phyloP scores from a whole-genome alignment of 2,113 vertebrate genomes.

The Raja brachyura region DNA sequence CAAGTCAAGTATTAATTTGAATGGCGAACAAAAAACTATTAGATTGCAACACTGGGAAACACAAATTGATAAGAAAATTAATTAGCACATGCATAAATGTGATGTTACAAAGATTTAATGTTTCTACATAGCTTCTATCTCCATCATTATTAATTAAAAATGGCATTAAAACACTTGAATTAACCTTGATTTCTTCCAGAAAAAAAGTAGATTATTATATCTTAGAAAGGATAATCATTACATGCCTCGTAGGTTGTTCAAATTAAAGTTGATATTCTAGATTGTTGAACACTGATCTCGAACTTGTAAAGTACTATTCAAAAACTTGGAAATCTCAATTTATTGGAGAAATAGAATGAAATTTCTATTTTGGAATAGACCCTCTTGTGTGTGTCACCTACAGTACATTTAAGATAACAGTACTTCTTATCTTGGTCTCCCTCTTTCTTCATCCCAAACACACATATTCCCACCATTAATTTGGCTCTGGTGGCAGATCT shows the following conservation, averaged over 20 bases:
- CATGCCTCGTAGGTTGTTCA: neutral
- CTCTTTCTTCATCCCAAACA: neutral
- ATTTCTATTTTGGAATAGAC: neutral
- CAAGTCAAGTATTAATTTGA: neutral
- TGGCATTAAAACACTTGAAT: neutral
- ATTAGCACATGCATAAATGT: neutral
- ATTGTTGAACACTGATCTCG: neutral
- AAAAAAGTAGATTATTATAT: neutral
- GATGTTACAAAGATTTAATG: neutral
- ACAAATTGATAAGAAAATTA: neutral
- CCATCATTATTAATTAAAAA: constrained; percentile 4
- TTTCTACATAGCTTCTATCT: neutral
- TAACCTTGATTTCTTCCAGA: neutral
- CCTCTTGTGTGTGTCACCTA: neutral
- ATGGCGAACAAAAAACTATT: neutral
- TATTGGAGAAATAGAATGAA: neutral
- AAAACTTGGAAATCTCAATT: neutral
- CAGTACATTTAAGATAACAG: neutral
- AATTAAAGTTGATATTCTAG: neutral
- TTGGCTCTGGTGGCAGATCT: neutral
- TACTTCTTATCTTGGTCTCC: no score
- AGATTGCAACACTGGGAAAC: neutral
- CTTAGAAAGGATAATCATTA: neutral
- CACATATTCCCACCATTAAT: neutral
- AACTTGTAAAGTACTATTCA: neutral